Conservation (phyloP, 2,888 invertebrate species). For the Mesodorylaimus sp. region DNA sequence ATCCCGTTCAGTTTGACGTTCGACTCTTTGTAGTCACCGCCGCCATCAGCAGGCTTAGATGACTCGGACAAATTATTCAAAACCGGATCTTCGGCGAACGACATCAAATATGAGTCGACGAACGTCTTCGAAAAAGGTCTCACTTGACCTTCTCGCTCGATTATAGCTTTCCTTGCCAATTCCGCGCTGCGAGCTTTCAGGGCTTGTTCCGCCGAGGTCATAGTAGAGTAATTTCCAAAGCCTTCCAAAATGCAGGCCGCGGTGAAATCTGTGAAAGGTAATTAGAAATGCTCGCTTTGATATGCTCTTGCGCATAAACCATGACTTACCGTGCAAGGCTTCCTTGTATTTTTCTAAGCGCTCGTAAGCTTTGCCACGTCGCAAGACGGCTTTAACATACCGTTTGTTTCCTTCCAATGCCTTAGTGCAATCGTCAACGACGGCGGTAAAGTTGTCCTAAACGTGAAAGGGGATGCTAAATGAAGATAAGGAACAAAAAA, state of each 20-base stretch:
- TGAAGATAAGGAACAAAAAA: too few relatives aligned
- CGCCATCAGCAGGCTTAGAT: constrained; percentile 1
- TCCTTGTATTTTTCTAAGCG: constrained; percentile 55
- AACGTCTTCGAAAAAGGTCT: constrained; percentile 66
- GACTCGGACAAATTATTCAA: constrained; percentile 33
- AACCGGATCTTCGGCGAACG: constrained; percentile 70
- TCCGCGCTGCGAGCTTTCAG: constrained; percentile 49
- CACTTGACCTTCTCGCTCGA: constrained; percentile 40
- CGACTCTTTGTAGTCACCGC: too few relatives aligned
- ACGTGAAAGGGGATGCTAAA: constrained; percentile 12
- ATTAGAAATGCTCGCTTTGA: neutral
- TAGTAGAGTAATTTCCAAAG: constrained; percentile 59
- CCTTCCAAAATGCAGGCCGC: constrained; percentile 74
- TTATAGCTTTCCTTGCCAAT: constrained; percentile 29
- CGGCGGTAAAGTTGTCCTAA: constrained; percentile 1
- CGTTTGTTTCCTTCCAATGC: constrained; percentile 14
- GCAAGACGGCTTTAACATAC: constrained; percentile 8
- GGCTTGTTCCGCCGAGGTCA: constrained; percentile 67
- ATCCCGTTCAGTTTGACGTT: too few relatives aligned
- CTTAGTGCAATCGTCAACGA: constrained; percentile 1
- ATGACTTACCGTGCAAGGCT: constrained; percentile 47
- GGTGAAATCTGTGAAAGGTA: constrained; percentile 49
- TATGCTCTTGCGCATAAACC: neutral
- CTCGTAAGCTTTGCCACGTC: constrained; percentile 42
- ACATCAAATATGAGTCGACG: constrained; percentile 64